Evolutionary conservation across 2,888 invertebrate species (phyloP).

Genomic region (Agriopis marginaria): DNA sequence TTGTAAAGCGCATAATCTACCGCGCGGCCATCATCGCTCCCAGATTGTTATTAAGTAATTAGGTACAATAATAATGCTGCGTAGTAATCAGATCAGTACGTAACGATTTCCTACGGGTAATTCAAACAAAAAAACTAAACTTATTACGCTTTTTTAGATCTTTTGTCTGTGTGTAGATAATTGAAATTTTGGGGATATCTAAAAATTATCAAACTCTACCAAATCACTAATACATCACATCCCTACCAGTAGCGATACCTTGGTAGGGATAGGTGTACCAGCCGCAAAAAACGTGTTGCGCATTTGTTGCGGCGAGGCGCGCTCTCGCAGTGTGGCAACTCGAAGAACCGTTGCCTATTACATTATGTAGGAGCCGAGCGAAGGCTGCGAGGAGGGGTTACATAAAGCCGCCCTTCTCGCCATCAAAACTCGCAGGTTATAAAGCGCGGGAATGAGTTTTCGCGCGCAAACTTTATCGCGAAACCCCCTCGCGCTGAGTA

Average conservation of each 20-base stretch:
- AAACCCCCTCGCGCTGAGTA: slow-evolving; percentile 59
- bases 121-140: too few relatives aligned
- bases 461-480: slow-evolving; percentile 80
- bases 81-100: too few relatives aligned
- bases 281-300: neutral
- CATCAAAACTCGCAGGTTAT: slow-evolving; percentile 73
- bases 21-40: too few relatives aligned
- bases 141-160: neutral
- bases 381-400: slow-evolving; percentile 56
- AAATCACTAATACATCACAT: neutral
- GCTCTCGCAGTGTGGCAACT: slow-evolving; percentile 66
- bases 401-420: slow-evolving; percentile 63
- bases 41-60: too few relatives aligned
- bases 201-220: neutral
- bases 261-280: too few relatives aligned
- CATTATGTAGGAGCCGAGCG: slow-evolving; percentile 66
- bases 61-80: too few relatives aligned
- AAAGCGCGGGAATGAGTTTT: slow-evolving; percentile 83
- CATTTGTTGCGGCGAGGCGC: slow-evolving; percentile 54
- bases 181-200: neutral
- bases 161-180: neutral
- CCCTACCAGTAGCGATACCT: too few relatives aligned
- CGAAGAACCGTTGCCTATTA: slow-evolving; percentile 62
- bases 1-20: too few relatives aligned
- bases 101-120: too few relatives aligned